A percentile compares a stretch with the other conserved stretches of the same genome.
Evolutionary conservation across 2,888 invertebrate genomes (phyloP).

Genomic region (Lymantria monacha): DNA sequence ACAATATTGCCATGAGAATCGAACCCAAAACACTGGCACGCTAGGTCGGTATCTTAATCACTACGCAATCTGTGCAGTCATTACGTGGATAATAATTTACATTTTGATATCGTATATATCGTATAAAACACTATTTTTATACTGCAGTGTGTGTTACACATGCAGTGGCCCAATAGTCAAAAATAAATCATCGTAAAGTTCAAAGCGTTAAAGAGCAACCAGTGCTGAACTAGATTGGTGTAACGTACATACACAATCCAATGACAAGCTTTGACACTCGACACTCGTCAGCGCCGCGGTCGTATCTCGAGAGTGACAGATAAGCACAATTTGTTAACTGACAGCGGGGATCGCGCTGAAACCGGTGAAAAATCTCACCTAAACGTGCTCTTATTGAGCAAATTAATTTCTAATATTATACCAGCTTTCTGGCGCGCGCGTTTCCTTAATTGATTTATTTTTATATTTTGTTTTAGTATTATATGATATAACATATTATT

Average conservation of each 20-base stretch:
- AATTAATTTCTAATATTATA: conserved; percentile 33
- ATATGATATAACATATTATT: too few relatives aligned
- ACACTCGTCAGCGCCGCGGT: conserved; percentile 50
- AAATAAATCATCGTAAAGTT: conserved; percentile 46
- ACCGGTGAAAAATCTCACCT: conserved; percentile 38
- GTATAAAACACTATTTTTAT: too few relatives aligned
- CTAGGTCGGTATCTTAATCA: too few relatives aligned
- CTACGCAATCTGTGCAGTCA: too few relatives aligned
- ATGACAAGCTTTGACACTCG: conserved; percentile 61
- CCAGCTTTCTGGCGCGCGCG: conserved; percentile 1
- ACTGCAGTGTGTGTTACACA: too few relatives aligned
- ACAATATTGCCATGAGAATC: too few relatives aligned
- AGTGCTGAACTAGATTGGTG: conserved; percentile 31
- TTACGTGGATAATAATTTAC: too few relatives aligned
- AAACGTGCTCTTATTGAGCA: conserved; percentile 26
- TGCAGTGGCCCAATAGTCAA: conserved; percentile 19
- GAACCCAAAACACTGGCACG: too few relatives aligned
- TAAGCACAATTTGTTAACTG: conserved; percentile 61
- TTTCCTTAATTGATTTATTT: too few relatives aligned
- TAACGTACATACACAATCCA: conserved; percentile 41
- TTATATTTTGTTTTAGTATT: too few relatives aligned
- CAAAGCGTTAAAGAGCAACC: conserved; percentile 35
- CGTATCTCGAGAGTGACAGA: conserved; percentile 61
- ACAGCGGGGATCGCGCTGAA: conserved; percentile 40
- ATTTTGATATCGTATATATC: too few relatives aligned